Evolutionary conservation across 2,797 vertebrate genomes (phyloP), one percentile per base, ranked within the genome.

Genomic region (Phataginus tricuspis): DNA sequence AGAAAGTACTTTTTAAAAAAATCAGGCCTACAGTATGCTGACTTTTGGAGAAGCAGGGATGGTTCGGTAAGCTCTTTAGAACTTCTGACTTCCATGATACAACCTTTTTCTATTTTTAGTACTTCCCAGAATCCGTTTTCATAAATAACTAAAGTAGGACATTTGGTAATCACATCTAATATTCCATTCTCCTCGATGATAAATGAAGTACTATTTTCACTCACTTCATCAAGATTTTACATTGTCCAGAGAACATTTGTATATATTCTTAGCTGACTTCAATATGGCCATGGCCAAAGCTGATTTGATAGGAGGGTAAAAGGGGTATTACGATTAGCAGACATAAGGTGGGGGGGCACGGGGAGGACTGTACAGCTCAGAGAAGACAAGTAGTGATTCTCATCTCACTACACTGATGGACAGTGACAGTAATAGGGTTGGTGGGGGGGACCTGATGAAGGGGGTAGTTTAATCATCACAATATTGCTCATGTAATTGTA

Each of bases 121-220:
- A 91, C 64, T 97, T 93, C 53, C 66, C 80, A 96, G 87, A 96
- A 95, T 93, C 75, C 74, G 39, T 90, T 97, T 97, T 97, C 96
- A 98, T 97, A 97, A 98, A 97, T 98, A 97, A 96, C 95, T 96
- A 97, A 98, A 97, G 96, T 55, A 55, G 79, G 84, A 93, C 94
- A 95, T 97, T 96, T 95, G 91, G 85, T 96, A 97, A 97, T 97
- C 96, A 95, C 93, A 97, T 97, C n/a, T 96, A 97, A 97, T 98
- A 97, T 97, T 96, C 96, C 69, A 97, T 97, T 96, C 95, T 97
- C 80, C 80, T 59, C n/a, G 88, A 55, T 98, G 98, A 98, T 94
- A 94, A 97, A 98, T 98, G 97, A 97, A 78, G 85, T 93, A 83
- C 96, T 97, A 98, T 97, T 98, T 97, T 96, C 96, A 98, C 84